Evolutionary conservation across 2,797 vertebrate species (phyloP).

Genomic region (Sebastes oblongus): DNA sequence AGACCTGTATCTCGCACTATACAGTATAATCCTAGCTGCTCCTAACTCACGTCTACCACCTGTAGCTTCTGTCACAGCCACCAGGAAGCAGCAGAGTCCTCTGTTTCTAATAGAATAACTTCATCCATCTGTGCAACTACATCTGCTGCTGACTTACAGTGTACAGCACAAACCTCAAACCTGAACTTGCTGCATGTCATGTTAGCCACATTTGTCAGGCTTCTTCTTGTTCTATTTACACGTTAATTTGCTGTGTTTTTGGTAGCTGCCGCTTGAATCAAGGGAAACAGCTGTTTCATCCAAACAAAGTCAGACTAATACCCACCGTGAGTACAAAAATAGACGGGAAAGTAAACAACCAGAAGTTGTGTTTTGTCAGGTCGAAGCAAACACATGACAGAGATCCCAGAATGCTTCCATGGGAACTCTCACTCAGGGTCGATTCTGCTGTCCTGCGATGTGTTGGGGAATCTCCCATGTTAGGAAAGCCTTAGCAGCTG

Average conservation of each 20-base stretch:
- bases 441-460: conserved; percentile 2
- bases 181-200: not conserved
- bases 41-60: rapidly evolving
- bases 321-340: not conserved
- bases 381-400: conserved; percentile 41
- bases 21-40: not conserved
- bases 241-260: conserved; percentile 17
- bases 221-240: conserved; percentile 14
- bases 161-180: not conserved
- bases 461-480: conserved; percentile 39
- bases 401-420: conserved; percentile 15
- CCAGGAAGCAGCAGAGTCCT: conserved; percentile 61
- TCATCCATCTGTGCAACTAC: not conserved
- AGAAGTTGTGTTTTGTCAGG: conserved; percentile 55
- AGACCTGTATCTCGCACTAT: not conserved
- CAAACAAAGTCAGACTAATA: conserved; percentile 51
- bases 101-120: not conserved
- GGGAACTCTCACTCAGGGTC: conserved; percentile 39
- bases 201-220: not conserved
- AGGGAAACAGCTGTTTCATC: conserved; percentile 69
- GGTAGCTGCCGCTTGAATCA: conserved; percentile 24
- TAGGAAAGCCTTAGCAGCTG: conserved; percentile 53
- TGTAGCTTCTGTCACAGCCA: conserved; percentile 25
- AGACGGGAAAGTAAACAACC: conserved; percentile 48
- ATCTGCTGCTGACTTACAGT: conserved; percentile 2